phyloP scores from a whole-genome alignment of 2,888 invertebrate genomes.

The Cybosia mesomella region DNA sequence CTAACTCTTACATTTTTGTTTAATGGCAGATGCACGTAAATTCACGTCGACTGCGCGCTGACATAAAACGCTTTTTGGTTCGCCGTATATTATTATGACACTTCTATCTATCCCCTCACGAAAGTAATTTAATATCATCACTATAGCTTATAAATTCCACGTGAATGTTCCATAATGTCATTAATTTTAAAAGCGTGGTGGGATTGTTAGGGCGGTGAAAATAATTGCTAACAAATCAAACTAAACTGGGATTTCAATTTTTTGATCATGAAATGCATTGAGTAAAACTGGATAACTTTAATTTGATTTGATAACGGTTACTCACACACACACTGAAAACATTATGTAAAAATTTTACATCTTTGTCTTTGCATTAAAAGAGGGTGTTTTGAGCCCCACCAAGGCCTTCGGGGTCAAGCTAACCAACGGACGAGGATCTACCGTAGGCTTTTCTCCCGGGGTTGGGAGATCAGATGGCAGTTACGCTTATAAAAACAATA shows the following conservation, averaged over 20 bases:
- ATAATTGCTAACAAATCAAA: background rate
- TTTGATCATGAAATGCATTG: background rate
- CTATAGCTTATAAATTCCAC: background rate
- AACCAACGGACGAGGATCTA: no score
- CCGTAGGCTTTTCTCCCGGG: no score
- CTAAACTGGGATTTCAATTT: background rate
- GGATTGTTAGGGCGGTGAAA: background rate
- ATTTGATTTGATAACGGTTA: no score
- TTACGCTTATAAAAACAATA: no score
- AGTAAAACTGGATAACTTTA: no score
- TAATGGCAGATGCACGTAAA: slow-evolving; percentile 34
- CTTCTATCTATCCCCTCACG: background rate
- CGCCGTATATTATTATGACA: background rate
- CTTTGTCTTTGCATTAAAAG: no score
- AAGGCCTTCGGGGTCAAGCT: no score
- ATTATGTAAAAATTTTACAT: no score
- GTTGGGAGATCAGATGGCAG: no score
- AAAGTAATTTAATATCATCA: background rate
- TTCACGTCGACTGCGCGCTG: slow-evolving; percentile 15
- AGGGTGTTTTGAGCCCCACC: no score
- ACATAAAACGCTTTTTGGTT: slow-evolving; percentile 25
- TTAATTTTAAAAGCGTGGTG: background rate
- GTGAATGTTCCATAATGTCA: background rate
- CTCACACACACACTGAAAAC: no score
- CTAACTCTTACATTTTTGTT: slow-evolving; percentile 23